phyloP scores from a whole-genome alignment of 1,140 invertebrate genomes.

The Philopotamus ludificatus region DNA sequence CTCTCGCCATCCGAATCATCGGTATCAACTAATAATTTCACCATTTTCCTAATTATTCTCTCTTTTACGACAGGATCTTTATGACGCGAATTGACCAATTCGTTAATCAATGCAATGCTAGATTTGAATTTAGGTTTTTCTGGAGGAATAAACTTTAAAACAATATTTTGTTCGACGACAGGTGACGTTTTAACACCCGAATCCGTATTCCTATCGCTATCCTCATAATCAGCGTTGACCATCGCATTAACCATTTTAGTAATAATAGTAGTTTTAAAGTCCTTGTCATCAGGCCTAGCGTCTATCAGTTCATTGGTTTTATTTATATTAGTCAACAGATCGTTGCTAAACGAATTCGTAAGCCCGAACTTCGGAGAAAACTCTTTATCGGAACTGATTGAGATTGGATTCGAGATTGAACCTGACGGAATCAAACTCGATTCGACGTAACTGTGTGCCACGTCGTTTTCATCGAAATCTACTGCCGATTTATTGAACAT shows the following conservation, averaged over 20 bases:
- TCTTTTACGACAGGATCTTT: conserved; percentile 49
- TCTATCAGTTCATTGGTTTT: no score
- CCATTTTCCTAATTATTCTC: conserved; percentile 50
- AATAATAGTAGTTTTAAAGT: no score
- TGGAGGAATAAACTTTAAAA: no score
- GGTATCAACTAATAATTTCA: conserved; percentile 48
- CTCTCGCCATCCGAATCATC: conserved; percentile 50
- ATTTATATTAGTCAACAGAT: no score
- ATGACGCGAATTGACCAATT: conserved; percentile 44
- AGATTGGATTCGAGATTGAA: not conserved
- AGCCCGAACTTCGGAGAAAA: not conserved
- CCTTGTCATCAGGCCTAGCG: no score
- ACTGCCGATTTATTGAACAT: conserved; percentile 2
- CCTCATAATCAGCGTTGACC: no score
- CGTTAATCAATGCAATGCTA: conserved; percentile 45
- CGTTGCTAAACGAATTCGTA: not conserved
- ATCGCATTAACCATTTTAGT: no score
- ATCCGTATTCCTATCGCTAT: no score
- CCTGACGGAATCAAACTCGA: not conserved
- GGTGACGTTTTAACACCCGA: no score
- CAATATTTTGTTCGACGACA: no score
- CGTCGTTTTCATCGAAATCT: not conserved
- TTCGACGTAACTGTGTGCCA: not conserved
- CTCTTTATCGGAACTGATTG: not conserved
- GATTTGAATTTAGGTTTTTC: conserved; percentile 50